Evolutionary conservation across 2,888 invertebrate genomes (phyloP), one percentile per base, ranked within the genome.

Genomic region (Hedychridium roseum): DNA sequence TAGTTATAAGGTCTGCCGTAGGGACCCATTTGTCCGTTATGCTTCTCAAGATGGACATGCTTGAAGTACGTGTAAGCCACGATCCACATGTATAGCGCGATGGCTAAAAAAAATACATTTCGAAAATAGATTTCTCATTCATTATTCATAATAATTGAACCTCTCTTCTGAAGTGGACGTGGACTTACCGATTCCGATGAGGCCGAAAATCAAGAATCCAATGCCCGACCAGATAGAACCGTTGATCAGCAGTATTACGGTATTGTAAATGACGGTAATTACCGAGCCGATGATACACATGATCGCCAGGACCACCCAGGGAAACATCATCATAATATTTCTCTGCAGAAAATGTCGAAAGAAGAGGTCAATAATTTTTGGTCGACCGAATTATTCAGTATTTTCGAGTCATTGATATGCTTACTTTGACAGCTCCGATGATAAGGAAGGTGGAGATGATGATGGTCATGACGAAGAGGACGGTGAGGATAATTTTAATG

Each of bases 11-110:
- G 77, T 39, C 72, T 68, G 47, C 78, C 78, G 21, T 78, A 78
- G 1, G 78, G 78, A 2, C 71, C 78, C 11, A 78, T 70, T 55
- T 69, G 71, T 30, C 62, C 58, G 46, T 55, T 75, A 46, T 66
- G 57, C 50, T 78, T 75, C 38, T 76, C 74, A n/a, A 64, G 58
- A 58, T 84, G 82, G 28, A 89, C 83, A 58, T 88, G 84, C 60
- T 88, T 83, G 78, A 90, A 92, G 78, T 89, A 90, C 71, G 91
- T 92, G 83, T 88, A 92, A 39, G 91, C 90, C 40, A 92, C 91
- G 64, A 86, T 83, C 92, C 92, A 92, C 75, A 91, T 84, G 80
- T 91, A 93, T 43, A 88, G 82, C 79, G 89, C 89, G 21, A 91
- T 80, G 60, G 86, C 92, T 92, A 84, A 34, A 86, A 86, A 57